These are phyloP conservation scores for Eudasyphora cyanicolor DNA, from an alignment of 2,888 invertebrate species.

Conservation along the genomic window DNA sequence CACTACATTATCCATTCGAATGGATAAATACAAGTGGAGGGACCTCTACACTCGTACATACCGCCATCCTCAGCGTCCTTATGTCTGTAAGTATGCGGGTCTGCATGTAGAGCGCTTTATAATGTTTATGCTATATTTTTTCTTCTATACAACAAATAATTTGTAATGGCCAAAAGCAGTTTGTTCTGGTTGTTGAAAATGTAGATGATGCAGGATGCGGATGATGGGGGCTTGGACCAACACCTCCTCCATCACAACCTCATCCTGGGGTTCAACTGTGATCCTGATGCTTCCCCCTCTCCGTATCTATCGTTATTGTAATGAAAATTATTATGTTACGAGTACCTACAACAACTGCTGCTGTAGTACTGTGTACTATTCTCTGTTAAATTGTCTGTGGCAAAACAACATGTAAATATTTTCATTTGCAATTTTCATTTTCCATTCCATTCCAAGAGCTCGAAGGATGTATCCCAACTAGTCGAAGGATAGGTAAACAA, in stretches of 20 bases:
- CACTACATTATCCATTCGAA: slow-evolving; percentile 17
- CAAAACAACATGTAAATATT: slow-evolving; percentile 35
- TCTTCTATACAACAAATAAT: slow-evolving; percentile 10
- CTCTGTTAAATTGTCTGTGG: slow-evolving; percentile 29
- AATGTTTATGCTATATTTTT: slow-evolving; percentile 21
- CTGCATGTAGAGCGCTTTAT: background rate
- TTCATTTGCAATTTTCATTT: slow-evolving; percentile 16
- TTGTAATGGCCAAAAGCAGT: slow-evolving; percentile 20
- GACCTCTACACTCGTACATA: background rate
- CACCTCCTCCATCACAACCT: background rate
- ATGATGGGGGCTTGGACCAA: background rate
- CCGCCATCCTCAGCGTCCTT: background rate
- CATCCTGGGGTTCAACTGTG: background rate
- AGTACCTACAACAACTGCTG: background rate
- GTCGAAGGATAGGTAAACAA: background rate
- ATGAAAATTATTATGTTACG: slow-evolving; percentile 36
- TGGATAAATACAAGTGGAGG: background rate
- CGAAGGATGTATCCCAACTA: background rate
- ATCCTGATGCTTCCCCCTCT: background rate
- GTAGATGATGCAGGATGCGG: too few species aligned
- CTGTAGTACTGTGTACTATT: background rate
- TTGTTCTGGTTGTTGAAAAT: background rate
- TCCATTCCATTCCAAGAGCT: background rate
- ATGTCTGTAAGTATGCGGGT: background rate
- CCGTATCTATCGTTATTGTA: background rate